phyloP scores from a whole-genome alignment of 2,797 vertebrate genomes.

The Australoheros facetus region DNA sequence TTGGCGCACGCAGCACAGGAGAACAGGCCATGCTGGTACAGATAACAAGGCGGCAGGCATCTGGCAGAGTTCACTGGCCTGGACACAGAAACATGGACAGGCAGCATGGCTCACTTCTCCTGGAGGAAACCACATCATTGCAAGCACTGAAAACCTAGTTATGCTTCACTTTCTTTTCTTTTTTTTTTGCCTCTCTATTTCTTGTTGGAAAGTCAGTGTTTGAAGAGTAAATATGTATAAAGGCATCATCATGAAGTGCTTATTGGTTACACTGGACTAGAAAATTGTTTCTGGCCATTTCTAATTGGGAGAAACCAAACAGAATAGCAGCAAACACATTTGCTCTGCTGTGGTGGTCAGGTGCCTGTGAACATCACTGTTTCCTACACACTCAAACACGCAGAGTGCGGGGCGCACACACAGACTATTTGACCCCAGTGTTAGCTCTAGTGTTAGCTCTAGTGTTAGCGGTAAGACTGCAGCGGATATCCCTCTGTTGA shows the following conservation, averaged over 20 bases:
- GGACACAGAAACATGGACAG: conserved; percentile 41
- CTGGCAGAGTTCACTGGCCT: conserved; percentile 53
- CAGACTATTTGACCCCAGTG: conserved; percentile 57
- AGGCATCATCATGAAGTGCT: conserved; percentile 20
- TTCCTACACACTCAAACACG: neutral
- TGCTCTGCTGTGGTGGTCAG: conserved; percentile 26
- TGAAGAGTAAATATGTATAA: conserved; percentile 39
- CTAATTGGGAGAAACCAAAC: conserved; percentile 5
- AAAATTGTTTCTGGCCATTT: conserved; percentile 9
- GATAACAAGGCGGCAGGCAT: conserved; percentile 60
- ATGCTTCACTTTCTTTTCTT: conserved; percentile 35
- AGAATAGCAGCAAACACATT: neutral
- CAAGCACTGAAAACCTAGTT: conserved; percentile 45
- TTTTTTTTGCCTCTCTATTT: conserved; percentile 1
- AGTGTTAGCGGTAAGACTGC: conserved; percentile 55
- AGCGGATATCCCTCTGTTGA: conserved; percentile 73
- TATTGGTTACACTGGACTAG: neutral
- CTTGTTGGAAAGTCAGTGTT: conserved; percentile 33
- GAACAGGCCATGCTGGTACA: conserved; percentile 34
- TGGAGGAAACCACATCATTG: conserved; percentile 54
- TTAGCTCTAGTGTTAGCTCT: too few species aligned
- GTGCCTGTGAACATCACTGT: conserved; percentile 21
- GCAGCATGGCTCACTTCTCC: conserved; percentile 47
- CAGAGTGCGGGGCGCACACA: conserved; percentile 15
- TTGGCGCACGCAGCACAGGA: conserved; percentile 34